Conservation (phyloP, 2,113 vertebrate species). For the Mungos mungo region DNA sequence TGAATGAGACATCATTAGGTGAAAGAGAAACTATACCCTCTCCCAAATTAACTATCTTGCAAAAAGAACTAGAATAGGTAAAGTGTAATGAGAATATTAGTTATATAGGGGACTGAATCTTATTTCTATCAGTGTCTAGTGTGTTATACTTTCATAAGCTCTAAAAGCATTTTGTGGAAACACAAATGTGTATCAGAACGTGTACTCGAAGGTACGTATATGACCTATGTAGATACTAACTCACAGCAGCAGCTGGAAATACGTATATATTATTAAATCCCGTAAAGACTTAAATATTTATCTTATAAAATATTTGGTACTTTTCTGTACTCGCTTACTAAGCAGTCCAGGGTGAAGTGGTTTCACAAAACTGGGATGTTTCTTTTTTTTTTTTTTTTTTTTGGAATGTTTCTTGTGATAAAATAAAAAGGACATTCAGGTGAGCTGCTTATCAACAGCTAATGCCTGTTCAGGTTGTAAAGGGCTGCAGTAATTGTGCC, state of each 20-base stretch:
- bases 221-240: neutral
- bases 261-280: neutral
- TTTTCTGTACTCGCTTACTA: neutral
- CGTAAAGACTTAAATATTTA: conserved; percentile 13
- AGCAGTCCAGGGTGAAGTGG: conserved; percentile 15
- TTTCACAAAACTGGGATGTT: neutral
- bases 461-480: neutral
- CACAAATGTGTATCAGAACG: neutral
- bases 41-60: neutral
- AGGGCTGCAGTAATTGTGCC: neutral
- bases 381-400: neutral
- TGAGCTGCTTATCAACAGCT: neutral
- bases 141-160: conserved; percentile 5
- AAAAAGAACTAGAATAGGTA: neutral
- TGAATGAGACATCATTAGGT: neutral
- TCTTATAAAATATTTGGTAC: conserved; percentile 13
- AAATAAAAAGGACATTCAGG: neutral
- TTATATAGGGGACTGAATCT: neutral
- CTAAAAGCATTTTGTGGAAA: conserved; percentile 13
- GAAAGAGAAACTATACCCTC: neutral
- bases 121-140: neutral
- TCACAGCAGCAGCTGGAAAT: neutral
- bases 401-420: neutral
- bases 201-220: neutral
- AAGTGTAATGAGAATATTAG: neutral